phyloP scores from a whole-genome alignment of 2,888 invertebrate genomes.

The Lasioglossum vierecki region DNA sequence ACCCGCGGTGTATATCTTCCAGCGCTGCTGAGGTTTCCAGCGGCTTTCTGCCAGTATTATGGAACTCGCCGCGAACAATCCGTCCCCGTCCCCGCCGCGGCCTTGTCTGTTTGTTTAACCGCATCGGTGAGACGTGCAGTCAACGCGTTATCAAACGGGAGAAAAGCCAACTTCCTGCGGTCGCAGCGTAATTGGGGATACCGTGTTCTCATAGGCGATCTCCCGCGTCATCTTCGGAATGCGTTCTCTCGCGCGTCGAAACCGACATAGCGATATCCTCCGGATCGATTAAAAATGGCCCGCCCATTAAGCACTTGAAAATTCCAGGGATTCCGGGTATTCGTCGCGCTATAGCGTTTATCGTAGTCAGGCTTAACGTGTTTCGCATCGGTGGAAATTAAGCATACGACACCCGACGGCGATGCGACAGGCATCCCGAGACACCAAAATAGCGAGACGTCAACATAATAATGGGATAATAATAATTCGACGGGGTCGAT shows the following conservation, averaged over 20 bases:
- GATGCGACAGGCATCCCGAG: neutral
- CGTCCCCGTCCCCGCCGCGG: conserved; percentile 38
- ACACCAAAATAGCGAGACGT: neutral
- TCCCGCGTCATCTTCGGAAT: neutral
- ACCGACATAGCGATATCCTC: neutral
- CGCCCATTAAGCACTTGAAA: neutral
- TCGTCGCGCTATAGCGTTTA: neutral
- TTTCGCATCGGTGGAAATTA: neutral
- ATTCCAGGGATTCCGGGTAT: neutral
- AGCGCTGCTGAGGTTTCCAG: conserved; percentile 59
- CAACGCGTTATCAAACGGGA: conserved; percentile 39
- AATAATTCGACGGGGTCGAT: neutral
- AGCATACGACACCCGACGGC: neutral
- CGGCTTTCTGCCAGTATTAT: conserved; percentile 60
- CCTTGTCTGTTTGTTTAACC: conserved; percentile 56
- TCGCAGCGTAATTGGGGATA: conserved; percentile 28
- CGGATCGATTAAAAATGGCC: neutral
- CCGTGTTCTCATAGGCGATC: neutral
- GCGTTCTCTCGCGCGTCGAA: neutral
- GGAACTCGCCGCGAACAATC: conserved; percentile 63
- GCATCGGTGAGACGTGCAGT: conserved; percentile 56
- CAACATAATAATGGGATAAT: neutral
- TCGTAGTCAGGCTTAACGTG: neutral
- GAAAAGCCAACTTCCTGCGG: conserved; percentile 45
- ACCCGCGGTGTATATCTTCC: conserved; percentile 41